Conservation (phyloP, 2,113 vertebrate genomes). For the Axis porcinus region DNA sequence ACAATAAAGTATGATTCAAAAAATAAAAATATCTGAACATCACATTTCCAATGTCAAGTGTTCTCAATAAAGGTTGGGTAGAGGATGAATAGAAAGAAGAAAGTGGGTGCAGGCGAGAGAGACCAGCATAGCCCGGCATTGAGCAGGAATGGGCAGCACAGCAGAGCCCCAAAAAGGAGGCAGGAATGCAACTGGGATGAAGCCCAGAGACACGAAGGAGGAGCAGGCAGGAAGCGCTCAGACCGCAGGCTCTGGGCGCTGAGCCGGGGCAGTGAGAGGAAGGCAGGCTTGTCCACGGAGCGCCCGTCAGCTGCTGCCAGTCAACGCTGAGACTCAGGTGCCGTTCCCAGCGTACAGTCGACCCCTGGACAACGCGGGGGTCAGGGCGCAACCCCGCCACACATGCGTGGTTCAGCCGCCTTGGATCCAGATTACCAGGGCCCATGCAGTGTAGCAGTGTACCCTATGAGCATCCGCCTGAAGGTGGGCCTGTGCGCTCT, state of each 20-base stretch:
- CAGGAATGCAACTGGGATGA: too few species aligned
- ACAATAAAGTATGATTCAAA: neutral
- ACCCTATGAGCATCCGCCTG: neutral
- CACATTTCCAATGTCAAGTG: neutral
- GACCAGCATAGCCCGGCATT: neutral
- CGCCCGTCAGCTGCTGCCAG: neutral
- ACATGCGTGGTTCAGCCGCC: neutral
- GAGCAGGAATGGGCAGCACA: neutral
- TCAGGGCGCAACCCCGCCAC: neutral
- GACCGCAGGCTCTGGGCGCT: neutral
- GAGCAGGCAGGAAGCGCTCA: neutral
- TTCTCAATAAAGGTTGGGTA: neutral
- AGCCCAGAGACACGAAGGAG: neutral
- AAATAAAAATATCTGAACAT: neutral
- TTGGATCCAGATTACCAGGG: neutral
- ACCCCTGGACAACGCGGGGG: neutral
- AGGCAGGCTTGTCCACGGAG: neutral
- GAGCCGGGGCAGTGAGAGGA: fast-evolving
- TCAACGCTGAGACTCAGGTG: neutral
- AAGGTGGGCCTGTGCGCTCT: neutral
- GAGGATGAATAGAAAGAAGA: neutral
- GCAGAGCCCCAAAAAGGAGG: neutral
- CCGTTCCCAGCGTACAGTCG: neutral
- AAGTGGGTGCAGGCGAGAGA: neutral
- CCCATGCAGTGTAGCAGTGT: fast-evolving